Evolutionary conservation across 1,140 invertebrate genomes (phyloP).

Genomic region (Pogonognathellus flavescens): DNA sequence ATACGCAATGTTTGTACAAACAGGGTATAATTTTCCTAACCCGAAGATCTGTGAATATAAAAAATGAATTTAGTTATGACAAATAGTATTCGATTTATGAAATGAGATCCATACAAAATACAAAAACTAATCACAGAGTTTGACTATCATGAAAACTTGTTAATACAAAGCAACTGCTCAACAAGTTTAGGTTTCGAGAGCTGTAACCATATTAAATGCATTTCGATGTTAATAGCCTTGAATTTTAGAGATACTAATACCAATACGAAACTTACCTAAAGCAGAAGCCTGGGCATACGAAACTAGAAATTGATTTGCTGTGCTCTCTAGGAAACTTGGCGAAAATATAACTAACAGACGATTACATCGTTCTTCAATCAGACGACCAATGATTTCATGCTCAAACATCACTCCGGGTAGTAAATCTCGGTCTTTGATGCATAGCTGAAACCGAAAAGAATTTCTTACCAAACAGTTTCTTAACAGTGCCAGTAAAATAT

Average conservation of each 20-base stretch:
- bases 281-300: conserved; percentile 81
- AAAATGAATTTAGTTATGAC: conserved; percentile 17
- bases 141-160: too few relatives aligned
- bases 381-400: conserved; percentile 78
- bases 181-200: too few relatives aligned
- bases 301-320: conserved; percentile 79
- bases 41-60: conserved; percentile 71
- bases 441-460: conserved; percentile 73
- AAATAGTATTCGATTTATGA: not conserved
- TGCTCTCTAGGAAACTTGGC: conserved; percentile 78
- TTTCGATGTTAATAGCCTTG: too few relatives aligned
- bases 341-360: conserved; percentile 81
- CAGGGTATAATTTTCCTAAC: conserved; percentile 79
- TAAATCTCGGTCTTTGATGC: conserved; percentile 78
- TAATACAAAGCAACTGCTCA: too few relatives aligned
- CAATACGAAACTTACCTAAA: conserved; percentile 74
- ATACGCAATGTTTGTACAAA: conserved; percentile 73
- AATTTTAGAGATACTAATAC: too few relatives aligned
- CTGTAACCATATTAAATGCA: too few relatives aligned
- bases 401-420: conserved; percentile 77
- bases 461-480: not conserved
- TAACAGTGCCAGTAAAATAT: too few relatives aligned
- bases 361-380: conserved; percentile 82
- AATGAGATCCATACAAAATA: too few relatives aligned
- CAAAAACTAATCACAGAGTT: too few relatives aligned